These are phyloP conservation scores for Platyrinchus mystaceus DNA, from an alignment of 2,797 vertebrate species.

Conservation along the genomic window DNA sequence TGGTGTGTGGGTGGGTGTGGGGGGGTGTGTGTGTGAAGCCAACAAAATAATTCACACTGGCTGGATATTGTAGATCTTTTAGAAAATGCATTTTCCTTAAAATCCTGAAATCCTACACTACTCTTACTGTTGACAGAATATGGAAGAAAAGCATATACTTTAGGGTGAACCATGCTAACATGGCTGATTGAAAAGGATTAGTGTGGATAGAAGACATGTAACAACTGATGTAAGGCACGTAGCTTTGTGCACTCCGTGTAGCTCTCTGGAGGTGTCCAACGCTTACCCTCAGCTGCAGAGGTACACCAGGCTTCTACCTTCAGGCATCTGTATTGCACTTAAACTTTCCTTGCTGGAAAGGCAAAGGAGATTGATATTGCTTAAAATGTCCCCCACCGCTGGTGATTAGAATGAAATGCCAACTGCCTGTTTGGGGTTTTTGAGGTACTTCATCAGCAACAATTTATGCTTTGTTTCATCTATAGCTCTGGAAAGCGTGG, in stretches of 20 bases:
- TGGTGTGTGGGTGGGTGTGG: no score
- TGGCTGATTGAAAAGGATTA: neutral
- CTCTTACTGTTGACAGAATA: neutral
- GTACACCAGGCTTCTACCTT: neutral
- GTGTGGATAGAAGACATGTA: rapidly evolving
- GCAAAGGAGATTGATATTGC: neutral
- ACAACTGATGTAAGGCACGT: rapidly evolving
- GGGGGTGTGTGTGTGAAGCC: rapidly evolving
- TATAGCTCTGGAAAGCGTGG: neutral
- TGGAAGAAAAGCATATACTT: neutral
- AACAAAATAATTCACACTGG: neutral
- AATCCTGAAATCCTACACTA: neutral
- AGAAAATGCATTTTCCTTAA: neutral
- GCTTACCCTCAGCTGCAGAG: neutral
- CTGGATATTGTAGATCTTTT: neutral
- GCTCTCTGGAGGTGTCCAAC: neutral
- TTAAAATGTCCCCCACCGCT: neutral
- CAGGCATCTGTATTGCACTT: neutral
- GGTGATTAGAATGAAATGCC: neutral
- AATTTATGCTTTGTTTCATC: neutral
- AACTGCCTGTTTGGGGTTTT: neutral
- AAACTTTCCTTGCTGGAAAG: neutral
- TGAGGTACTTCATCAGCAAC: neutral
- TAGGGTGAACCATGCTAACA: rapidly evolving
- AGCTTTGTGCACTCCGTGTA: rapidly evolving